phyloP scores from a whole-genome alignment of 2,888 invertebrate genomes.

The Drosophila algonquin region DNA sequence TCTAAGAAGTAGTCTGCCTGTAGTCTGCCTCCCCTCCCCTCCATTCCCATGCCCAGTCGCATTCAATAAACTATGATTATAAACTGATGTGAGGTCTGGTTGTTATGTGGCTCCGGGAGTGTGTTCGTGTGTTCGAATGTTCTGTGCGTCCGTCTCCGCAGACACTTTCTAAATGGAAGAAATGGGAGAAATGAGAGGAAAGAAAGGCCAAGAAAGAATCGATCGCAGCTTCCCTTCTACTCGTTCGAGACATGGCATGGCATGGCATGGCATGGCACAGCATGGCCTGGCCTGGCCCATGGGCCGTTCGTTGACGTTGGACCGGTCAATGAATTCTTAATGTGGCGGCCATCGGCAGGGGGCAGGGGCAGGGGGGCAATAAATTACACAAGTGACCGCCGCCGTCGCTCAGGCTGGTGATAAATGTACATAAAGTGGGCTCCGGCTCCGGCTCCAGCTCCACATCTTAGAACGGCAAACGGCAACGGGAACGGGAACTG shows the following conservation, averaged over 20 bases:
- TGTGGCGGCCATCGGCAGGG: conserved; percentile 46
- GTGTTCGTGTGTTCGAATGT: conserved; percentile 2
- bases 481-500: conserved; percentile 23
- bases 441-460: not conserved
- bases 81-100: not conserved
- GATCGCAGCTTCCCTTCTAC: conserved; percentile 62
- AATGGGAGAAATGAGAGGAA: conserved; percentile 36
- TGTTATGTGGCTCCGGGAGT: not conserved
- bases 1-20: conserved; percentile 37
- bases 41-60: not conserved
- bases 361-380: conserved; percentile 65
- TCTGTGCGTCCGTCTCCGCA: not conserved
- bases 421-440: conserved; percentile 40
- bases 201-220: conserved; percentile 37
- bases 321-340: conserved; percentile 81
- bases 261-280: not conserved
- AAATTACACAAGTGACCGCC: conserved; percentile 70
- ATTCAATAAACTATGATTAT: conserved; percentile 3
- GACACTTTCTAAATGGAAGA: conserved; percentile 45
- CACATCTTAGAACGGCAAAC: conserved; percentile 33
- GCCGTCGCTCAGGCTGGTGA: conserved; percentile 49
- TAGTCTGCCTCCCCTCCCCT: too few species aligned
- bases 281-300: conserved; percentile 34
- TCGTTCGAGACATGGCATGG: conserved; percentile 19
- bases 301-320: conserved; percentile 74